Conservation (phyloP, 2,888 invertebrate species). For the Eupithecia abbreviata region DNA sequence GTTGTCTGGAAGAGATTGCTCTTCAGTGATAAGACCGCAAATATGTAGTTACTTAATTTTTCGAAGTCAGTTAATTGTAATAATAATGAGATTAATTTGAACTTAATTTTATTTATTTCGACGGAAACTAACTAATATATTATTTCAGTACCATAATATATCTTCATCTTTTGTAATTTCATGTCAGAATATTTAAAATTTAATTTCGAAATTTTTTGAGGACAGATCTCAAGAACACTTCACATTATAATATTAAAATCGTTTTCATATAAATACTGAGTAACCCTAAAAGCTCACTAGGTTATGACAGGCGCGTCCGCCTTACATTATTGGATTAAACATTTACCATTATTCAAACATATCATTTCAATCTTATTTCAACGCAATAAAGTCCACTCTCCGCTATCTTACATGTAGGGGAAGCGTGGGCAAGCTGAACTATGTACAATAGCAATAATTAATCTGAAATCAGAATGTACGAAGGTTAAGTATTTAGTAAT, state of each 20-base stretch:
- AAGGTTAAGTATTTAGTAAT: constrained; percentile 39
- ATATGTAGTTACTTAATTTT: no score
- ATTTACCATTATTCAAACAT: constrained; percentile 13
- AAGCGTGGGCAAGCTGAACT: constrained; percentile 43
- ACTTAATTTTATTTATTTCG: no score
- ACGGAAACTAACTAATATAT: no score
- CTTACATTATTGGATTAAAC: constrained; percentile 35
- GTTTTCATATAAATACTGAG: constrained; percentile 6
- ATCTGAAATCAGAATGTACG: constrained; percentile 58
- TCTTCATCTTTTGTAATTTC: no score
- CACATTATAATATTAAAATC: background rate
- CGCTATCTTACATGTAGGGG: background rate
- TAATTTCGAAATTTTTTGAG: background rate
- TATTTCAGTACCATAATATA: no score
- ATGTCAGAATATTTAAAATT: no score
- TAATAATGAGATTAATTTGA: no score
- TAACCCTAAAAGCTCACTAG: constrained; percentile 27
- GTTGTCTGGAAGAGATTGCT: no score
- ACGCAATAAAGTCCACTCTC: background rate
- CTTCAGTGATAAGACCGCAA: no score
- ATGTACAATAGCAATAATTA: constrained; percentile 72
- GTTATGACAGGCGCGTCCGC: constrained; percentile 33
- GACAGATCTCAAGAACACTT: background rate
- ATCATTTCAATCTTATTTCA: constrained; percentile 1
- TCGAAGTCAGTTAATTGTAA: no score